Conservation (phyloP, 2,888 invertebrate genomes). For the Pachycephus smyrnensis region DNA sequence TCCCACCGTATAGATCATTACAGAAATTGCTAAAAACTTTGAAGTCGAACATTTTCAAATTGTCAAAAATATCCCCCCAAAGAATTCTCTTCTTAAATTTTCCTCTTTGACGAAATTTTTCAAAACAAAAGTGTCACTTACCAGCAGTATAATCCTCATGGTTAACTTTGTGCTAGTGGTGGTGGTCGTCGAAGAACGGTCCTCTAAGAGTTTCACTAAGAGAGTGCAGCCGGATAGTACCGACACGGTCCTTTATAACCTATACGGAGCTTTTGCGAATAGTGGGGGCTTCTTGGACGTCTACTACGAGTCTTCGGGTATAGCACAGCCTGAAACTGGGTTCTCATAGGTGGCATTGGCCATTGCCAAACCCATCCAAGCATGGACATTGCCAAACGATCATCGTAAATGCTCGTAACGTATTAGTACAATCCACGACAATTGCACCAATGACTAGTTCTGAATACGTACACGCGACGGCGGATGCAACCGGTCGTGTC, state of each 20-base stretch:
- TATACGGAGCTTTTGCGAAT: constrained; percentile 56
- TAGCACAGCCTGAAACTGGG: constrained; percentile 8
- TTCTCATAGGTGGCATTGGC: constrained; percentile 27
- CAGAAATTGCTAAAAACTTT: not conserved
- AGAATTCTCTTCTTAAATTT: not conserved
- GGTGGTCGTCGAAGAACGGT: constrained; percentile 47
- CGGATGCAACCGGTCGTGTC: constrained; percentile 7
- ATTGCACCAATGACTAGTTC: not conserved
- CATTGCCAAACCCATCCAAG: constrained; percentile 45
- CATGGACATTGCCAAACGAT: constrained; percentile 30
- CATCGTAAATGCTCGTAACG: constrained; percentile 27
- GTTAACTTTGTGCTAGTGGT: constrained; percentile 39
- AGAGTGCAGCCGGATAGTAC: constrained; percentile 64
- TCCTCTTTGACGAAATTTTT: not conserved
- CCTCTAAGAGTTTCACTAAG: constrained; percentile 64
- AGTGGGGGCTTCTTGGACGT: constrained; percentile 52
- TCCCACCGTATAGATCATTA: not conserved
- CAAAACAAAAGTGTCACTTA: constrained; percentile 39
- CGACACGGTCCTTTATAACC: constrained; percentile 65
- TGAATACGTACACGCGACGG: not conserved
- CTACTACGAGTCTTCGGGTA: constrained; percentile 16
- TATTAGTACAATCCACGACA: not conserved
- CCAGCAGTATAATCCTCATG: constrained; percentile 65
- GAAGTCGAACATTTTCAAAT: not conserved
- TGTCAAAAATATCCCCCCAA: not conserved